Evolutionary conservation across 2,113 vertebrate genomes (phyloP).

Genomic region (Pleuronectes platessa): DNA sequence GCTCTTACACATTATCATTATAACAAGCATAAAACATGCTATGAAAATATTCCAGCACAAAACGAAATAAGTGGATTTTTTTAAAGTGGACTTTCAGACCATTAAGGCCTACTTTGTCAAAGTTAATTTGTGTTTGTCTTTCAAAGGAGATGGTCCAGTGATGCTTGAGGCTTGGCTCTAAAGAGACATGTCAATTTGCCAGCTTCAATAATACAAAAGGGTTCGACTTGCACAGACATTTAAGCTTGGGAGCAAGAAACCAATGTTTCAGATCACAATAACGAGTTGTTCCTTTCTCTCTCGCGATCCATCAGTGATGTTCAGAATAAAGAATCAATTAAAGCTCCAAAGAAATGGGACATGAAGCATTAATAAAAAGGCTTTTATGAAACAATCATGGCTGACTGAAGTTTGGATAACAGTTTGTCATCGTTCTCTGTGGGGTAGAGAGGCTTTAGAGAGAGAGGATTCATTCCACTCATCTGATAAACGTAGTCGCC

Average conservation of each 20-base stretch:
- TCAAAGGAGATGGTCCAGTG: constrained; percentile 15
- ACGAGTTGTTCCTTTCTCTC: not conserved
- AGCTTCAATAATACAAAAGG: constrained; percentile 27
- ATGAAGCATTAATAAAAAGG: not conserved
- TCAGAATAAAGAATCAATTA: constrained; percentile 40
- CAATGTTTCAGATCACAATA: constrained; percentile 36
- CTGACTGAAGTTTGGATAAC: constrained; percentile 26
- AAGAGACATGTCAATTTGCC: constrained; percentile 7
- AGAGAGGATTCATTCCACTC: constrained; percentile 46
- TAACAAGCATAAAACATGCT: constrained; percentile 42
- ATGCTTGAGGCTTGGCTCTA: not conserved
- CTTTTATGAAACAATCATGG: not conserved
- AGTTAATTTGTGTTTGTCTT: constrained; percentile 42
- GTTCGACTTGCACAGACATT: constrained; percentile 3
- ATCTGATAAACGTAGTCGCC: constrained; percentile 57
- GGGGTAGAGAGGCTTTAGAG: constrained; percentile 43
- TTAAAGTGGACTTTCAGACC: constrained; percentile 1
- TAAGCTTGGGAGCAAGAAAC: not conserved
- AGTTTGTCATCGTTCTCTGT: constrained; percentile 30
- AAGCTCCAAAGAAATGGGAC: not conserved
- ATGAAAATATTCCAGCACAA: not conserved
- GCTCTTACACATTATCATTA: constrained; percentile 36
- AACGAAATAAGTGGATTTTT: not conserved
- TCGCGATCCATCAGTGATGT: constrained; percentile 9
- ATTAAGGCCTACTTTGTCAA: not conserved